Percentiles rank a stretch among this genome's conserved stretches.
Conservation (phyloP, 2,113 vertebrate species). For the Leucoraja erinaceus region DNA sequence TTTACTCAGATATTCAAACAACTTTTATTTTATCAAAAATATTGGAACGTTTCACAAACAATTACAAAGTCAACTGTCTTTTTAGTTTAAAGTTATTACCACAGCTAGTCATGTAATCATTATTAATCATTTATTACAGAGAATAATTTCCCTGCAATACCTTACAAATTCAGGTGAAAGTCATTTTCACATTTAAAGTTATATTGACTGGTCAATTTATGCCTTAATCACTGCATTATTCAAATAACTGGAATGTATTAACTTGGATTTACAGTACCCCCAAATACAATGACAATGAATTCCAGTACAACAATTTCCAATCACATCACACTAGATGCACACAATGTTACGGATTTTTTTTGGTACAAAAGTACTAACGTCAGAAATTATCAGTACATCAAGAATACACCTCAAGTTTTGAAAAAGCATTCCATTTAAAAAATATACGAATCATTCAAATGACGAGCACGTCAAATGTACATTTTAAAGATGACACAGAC, state of each 20-base stretch:
- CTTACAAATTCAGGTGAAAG: not conserved
- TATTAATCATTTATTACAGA: not conserved
- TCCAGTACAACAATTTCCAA: constrained; percentile 8
- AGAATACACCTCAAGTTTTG: no score
- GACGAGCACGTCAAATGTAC: not conserved
- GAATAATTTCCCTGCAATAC: not conserved
- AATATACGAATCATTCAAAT: not conserved
- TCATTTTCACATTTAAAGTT: constrained; percentile 22
- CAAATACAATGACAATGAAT: not conserved
- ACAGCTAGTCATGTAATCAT: not conserved
- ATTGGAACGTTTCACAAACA: not conserved
- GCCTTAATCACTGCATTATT: not conserved
- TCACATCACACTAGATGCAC: not conserved
- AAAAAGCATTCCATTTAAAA: not conserved
- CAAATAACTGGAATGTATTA: not conserved
- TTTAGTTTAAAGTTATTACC: not conserved
- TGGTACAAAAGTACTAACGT: not conserved
- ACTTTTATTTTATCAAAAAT: not conserved
- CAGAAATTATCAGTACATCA: not conserved
- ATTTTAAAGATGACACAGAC: not conserved
- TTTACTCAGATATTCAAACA: not conserved
- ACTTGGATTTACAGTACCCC: not conserved
- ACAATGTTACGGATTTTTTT: not conserved
- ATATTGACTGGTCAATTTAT: not conserved
- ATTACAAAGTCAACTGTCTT: not conserved